Conservation (phyloP, 2,113 vertebrate genomes). For the Loxodonta africana region DNA sequence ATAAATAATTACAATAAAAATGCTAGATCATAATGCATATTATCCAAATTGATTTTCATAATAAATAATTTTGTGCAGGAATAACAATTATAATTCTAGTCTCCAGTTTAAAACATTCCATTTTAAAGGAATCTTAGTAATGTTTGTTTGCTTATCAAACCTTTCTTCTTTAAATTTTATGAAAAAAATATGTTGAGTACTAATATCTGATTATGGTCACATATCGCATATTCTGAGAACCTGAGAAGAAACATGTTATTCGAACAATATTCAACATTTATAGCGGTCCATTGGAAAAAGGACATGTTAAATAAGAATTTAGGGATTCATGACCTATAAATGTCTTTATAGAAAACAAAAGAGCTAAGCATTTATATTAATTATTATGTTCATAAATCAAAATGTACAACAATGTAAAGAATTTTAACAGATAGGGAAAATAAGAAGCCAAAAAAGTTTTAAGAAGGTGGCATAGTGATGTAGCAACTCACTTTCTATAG, state of each 20-base stretch:
- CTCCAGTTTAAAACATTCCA: background rate
- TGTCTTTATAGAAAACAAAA: slow-evolving; percentile 16
- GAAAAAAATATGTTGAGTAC: background rate
- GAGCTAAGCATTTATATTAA: slow-evolving; percentile 3
- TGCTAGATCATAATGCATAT: background rate
- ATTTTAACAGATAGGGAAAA: background rate
- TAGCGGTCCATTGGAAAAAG: slow-evolving; percentile 20
- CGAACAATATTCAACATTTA: slow-evolving; percentile 47
- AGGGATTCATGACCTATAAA: slow-evolving; percentile 29
- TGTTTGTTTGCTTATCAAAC: slow-evolving; percentile 21
- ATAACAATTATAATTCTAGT: background rate
- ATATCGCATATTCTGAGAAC: background rate
- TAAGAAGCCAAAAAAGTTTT: background rate
- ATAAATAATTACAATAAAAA: background rate
- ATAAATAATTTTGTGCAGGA: background rate
- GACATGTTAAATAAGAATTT: slow-evolving; percentile 43
- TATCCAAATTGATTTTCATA: slow-evolving; percentile 44
- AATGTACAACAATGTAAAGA: background rate
- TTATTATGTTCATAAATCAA: slow-evolving; percentile 5
- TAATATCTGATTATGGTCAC: slow-evolving; percentile 40
- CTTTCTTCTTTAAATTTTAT: slow-evolving; percentile 9
- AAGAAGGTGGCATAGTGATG: background rate
- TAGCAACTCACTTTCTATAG: background rate
- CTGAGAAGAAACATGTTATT: background rate
- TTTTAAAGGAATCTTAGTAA: slow-evolving; percentile 36